Evolutionary conservation across 2,797 vertebrate species (phyloP).

Genomic region (Tragopan temminckii): DNA sequence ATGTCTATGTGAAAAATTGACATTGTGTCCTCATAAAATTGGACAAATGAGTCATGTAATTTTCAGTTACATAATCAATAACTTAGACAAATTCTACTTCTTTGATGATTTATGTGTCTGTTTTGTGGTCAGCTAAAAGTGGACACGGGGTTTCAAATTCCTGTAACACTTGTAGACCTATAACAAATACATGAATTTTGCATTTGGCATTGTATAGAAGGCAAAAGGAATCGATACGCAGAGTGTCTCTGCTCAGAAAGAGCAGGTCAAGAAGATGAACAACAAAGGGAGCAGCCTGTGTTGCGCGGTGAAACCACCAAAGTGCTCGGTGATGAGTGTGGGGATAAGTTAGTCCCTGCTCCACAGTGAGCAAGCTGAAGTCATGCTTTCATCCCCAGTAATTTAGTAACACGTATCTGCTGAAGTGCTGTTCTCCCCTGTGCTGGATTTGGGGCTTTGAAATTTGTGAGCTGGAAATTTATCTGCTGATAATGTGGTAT

Average conservation of each 20-base stretch:
- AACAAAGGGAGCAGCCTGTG: background rate
- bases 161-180: conserved; percentile 8
- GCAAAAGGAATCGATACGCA: background rate
- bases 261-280: background rate
- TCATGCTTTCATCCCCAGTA: accelerated
- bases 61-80: conserved; percentile 96
- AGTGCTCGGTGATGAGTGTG: too few relatives aligned
- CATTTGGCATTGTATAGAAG: background rate
- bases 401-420: background rate
- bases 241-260: background rate
- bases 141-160: conserved; percentile 47
- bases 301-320: background rate
- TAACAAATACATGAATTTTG: conserved; percentile 37
- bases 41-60: conserved; percentile 96
- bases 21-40: conserved; percentile 86
- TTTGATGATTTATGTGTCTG: conserved; percentile 91
- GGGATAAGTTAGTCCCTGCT: background rate
- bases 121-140: conserved; percentile 77
- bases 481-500: accelerated
- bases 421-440: background rate
- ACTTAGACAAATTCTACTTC: conserved; percentile 93
- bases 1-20: conserved; percentile 85
- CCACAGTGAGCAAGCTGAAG: background rate
- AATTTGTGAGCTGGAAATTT: background rate
- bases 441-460: background rate